A percentile compares a stretch with the other conserved stretches of the same genome.
These are phyloP conservation scores for Anoplophora glabripennis DNA, from an alignment of 1,140 invertebrate genomes.

Conservation along the genomic window DNA sequence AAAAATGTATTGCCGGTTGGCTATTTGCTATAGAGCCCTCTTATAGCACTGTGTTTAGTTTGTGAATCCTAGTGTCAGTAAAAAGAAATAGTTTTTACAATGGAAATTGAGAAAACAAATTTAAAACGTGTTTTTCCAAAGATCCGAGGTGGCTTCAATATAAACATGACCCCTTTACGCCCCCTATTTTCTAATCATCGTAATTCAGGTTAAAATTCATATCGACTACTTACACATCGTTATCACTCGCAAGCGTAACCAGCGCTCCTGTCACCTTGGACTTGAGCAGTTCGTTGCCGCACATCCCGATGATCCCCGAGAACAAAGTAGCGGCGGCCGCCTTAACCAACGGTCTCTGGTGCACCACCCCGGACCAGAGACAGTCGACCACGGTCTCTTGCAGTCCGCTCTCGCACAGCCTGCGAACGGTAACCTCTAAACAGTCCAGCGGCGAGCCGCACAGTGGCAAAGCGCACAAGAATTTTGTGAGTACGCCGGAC, in stretches of 20 bases:
- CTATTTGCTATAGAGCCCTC: no score
- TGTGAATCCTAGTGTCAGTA: no score
- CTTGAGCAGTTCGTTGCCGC: slow-evolving; percentile 58
- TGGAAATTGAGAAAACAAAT: no score
- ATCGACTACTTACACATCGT: slow-evolving; percentile 59
- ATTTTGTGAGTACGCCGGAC: slow-evolving; percentile 52
- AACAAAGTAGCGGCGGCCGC: slow-evolving; percentile 60
- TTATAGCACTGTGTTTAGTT: no score
- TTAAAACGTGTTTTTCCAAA: no score
- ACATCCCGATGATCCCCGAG: slow-evolving; percentile 55
- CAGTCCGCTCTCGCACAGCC: slow-evolving; percentile 48
- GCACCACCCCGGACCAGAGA: slow-evolving; percentile 69
- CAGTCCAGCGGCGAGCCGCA: slow-evolving; percentile 55
- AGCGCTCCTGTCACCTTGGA: slow-evolving; percentile 65
- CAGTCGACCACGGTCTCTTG: slow-evolving; percentile 59
- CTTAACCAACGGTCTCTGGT: slow-evolving; percentile 60
- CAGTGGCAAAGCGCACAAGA: slow-evolving; percentile 55
- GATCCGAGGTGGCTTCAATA: no score
- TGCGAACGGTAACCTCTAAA: slow-evolving; percentile 54
- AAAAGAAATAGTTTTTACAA: no score
- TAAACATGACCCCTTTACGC: no score
- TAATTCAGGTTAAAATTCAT: background rate
- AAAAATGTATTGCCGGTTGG: no score
- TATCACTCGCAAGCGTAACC: slow-evolving; percentile 68
- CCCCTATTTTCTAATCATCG: no score